These are phyloP conservation scores for Semicossyphus pulcher DNA, from an alignment of 2,113 vertebrate species.

Conservation along the genomic window DNA sequence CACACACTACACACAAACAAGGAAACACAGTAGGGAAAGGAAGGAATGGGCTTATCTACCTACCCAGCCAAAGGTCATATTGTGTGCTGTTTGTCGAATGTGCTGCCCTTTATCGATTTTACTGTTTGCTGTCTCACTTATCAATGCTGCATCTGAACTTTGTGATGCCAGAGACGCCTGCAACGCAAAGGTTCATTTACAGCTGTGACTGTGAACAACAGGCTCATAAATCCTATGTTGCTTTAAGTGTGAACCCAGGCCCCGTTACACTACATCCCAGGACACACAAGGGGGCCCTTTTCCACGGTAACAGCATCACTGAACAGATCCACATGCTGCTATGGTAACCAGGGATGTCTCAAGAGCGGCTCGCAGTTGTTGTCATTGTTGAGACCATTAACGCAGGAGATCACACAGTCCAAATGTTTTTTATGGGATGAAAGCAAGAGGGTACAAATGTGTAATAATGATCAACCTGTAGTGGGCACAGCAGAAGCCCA, in stretches of 20 bases:
- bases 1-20: slow-evolving; percentile 36
- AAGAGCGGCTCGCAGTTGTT: background rate
- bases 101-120: slow-evolving; percentile 19
- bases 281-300: background rate
- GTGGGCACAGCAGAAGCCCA: slow-evolving; percentile 3
- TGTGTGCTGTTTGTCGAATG: slow-evolving; percentile 53
- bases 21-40: background rate
- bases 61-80: slow-evolving; percentile 69
- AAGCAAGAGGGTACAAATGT: background rate
- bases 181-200: slow-evolving; percentile 20
- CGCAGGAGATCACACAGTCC: background rate
- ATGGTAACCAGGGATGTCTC: slow-evolving; percentile 26
- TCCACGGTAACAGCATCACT: slow-evolving; percentile 4
- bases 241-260: background rate
- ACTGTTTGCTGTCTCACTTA: slow-evolving; percentile 64
- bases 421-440: background rate
- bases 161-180: slow-evolving; percentile 38
- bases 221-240: slow-evolving; percentile 28
- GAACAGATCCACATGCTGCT: slow-evolving; percentile 27
- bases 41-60: slow-evolving; percentile 45
- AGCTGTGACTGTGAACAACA: slow-evolving; percentile 14
- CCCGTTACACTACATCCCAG: slow-evolving; percentile 2
- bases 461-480: background rate
- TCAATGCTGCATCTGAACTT: slow-evolving; percentile 69
- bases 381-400: background rate